Conservation (phyloP, 2,888 invertebrate species). For the Torymus texanus region DNA sequence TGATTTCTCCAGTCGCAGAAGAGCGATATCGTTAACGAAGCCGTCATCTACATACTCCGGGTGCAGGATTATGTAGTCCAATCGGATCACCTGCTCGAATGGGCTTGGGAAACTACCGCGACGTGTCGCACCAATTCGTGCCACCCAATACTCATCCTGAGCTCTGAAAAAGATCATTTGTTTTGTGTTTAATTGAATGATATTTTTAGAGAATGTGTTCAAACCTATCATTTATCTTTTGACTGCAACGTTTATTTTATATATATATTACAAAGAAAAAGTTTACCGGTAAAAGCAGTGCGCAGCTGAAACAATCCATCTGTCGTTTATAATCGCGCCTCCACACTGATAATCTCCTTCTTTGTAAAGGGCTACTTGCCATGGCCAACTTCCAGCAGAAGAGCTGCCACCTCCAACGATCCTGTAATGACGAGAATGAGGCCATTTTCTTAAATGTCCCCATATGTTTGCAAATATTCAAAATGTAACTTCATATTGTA, state of each 20-base stretch:
- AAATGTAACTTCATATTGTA: constrained; percentile 2
- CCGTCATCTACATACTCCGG: constrained; percentile 85
- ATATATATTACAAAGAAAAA: background rate
- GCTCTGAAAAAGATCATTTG: constrained; percentile 76
- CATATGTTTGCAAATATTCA: constrained; percentile 11
- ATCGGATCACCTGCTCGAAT: constrained; percentile 83
- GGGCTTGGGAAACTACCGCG: constrained; percentile 85
- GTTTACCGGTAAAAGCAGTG: constrained; percentile 89
- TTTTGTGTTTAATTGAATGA: no score
- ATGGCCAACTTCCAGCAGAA: constrained; percentile 87
- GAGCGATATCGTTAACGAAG: constrained; percentile 87
- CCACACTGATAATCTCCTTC: constrained; percentile 91
- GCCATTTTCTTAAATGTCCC: constrained; percentile 53
- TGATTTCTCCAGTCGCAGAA: constrained; percentile 80
- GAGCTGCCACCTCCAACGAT: constrained; percentile 89
- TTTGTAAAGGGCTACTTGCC: constrained; percentile 90
- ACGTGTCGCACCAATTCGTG: constrained; percentile 84
- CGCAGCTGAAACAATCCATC: constrained; percentile 87
- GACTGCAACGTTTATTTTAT: background rate
- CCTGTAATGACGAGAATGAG: constrained; percentile 77
- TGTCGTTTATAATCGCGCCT: constrained; percentile 82
- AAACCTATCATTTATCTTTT: no score
- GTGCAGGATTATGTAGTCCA: constrained; percentile 82
- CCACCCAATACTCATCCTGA: constrained; percentile 86
- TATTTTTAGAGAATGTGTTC: no score